Base-by-base conservation (phyloP, 2,888 invertebrate genomes). In the Scaptomyza cyrtandrae region DNA sequence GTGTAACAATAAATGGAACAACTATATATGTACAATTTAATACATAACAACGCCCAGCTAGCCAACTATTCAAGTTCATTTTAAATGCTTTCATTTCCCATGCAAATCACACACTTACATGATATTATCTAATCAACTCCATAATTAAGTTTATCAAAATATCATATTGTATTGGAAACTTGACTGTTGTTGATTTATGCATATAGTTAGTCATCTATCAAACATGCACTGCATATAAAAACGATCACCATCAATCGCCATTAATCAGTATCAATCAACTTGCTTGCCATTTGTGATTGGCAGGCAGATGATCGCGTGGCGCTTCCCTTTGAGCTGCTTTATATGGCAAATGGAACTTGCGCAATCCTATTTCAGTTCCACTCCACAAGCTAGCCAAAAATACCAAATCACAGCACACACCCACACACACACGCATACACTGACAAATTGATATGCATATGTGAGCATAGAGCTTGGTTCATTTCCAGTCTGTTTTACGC, bases 401-500 rank as follows among this genome's bases (percentile, higher is more conserved):
- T 11, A 45, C n/a, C 13, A 35, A n/a, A 27, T 19, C 49, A 19
- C 16, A 33, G 14, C 29, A 35, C 46, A 50, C 54, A 33, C 54
- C 45, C 49, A 37, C 37, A 56, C 35, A 44, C 55, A 33, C 31
- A 55, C 29, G 27, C 53, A 53, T 37, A 29, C 29, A 19, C 19
- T 19, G 19, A 19, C 19, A 19, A 29, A 53, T 29, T 52, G 58
- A 54, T 43, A 60, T 71, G 59, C 56, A 64, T 69, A 68, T 58
- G 35, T 60, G 41, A 57, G 55, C 66, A 80, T 61, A 49, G 64
- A 81, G 76, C 67, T 65, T 53, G 59, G 55, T 64, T 81, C 69
- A 75, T 86, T 89, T 83, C 61, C 88, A 88, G 57, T 74, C 48
- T 66, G 35, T 61, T 84, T 85, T 80, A 80, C 89, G 86, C 87